phyloP scores from a whole-genome alignment of 2,113 vertebrate genomes.

The Cottus gobio region DNA sequence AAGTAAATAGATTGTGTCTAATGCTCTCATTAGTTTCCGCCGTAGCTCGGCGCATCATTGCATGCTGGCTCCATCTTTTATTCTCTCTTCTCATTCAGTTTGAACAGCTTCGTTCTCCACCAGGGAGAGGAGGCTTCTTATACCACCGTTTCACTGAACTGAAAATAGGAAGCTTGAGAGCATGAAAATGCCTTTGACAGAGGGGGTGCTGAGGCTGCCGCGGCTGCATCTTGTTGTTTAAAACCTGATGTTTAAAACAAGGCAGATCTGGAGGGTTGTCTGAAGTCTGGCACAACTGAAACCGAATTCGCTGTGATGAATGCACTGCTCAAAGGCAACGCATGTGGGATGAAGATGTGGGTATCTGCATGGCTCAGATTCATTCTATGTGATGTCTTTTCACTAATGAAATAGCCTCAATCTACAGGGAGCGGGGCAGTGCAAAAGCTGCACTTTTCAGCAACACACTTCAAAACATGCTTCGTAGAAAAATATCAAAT shows the following conservation, averaged over 20 bases:
- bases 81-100: constrained; percentile 62
- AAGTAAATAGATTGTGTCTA: constrained; percentile 56
- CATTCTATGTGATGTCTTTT: constrained; percentile 50
- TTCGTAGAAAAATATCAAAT: constrained; percentile 6
- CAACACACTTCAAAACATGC: constrained; percentile 29
- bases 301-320: constrained; percentile 27
- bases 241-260: constrained; percentile 59
- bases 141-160: constrained; percentile 60
- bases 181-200: constrained; percentile 56
- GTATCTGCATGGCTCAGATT: constrained; percentile 33
- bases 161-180: constrained; percentile 66
- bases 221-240: constrained; percentile 9
- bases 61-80: constrained; percentile 44
- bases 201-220: not conserved
- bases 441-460: constrained; percentile 12
- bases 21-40: constrained; percentile 53
- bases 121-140: constrained; percentile 48
- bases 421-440: constrained; percentile 2
- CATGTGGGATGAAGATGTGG: constrained; percentile 34
- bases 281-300: constrained; percentile 52
- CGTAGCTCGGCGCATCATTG: constrained; percentile 13
- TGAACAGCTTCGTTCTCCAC: constrained; percentile 58
- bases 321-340: constrained; percentile 45
- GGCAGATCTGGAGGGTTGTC: constrained; percentile 51
- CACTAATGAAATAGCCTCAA: constrained; percentile 40